Percentiles rank a stretch among this genome's conserved stretches.
These are phyloP conservation scores for Psittacula derbiana DNA, from an alignment of 2,797 vertebrate genomes.

Conservation along the genomic window DNA sequence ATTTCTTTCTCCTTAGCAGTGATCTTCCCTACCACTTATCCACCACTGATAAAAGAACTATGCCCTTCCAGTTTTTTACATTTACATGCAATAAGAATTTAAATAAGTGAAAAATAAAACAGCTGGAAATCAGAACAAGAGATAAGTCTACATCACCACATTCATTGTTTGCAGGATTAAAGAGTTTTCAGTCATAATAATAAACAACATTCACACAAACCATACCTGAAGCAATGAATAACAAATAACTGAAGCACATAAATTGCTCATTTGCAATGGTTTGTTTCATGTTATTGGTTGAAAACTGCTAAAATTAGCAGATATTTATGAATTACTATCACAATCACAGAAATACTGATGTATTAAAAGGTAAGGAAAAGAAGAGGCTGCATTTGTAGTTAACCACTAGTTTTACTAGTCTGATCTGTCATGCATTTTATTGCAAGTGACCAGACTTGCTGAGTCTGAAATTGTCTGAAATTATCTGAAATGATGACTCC, in stretches of 20 bases:
- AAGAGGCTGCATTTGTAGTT: not conserved
- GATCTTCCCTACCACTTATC: not conserved
- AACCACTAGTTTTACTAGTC: not conserved
- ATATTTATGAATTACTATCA: not conserved
- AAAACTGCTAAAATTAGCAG: slow-evolving; percentile 9
- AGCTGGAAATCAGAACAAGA: not conserved
- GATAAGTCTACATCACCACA: not conserved
- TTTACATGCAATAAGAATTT: not conserved
- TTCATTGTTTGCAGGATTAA: not conserved
- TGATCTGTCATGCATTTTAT: not conserved
- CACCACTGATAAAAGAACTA: not conserved
- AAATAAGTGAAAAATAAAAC: not conserved
- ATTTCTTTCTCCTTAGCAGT: not conserved
- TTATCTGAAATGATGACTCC: not conserved
- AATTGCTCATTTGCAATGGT: not conserved
- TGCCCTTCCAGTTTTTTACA: not conserved
- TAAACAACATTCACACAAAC: not conserved
- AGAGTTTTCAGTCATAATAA: not conserved
- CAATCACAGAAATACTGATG: not conserved
- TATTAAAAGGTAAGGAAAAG: not conserved
- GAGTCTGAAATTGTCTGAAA: not conserved
- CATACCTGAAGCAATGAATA: not conserved
- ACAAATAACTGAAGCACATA: slow-evolving; percentile 13
- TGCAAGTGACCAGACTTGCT: not conserved
- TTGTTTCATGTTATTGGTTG: slow-evolving; percentile 5